A percentile compares a stretch with the other conserved stretches of the same genome.
phyloP scores from a whole-genome alignment of 2,797 vertebrate genomes.

The Fistularia commersonii region DNA sequence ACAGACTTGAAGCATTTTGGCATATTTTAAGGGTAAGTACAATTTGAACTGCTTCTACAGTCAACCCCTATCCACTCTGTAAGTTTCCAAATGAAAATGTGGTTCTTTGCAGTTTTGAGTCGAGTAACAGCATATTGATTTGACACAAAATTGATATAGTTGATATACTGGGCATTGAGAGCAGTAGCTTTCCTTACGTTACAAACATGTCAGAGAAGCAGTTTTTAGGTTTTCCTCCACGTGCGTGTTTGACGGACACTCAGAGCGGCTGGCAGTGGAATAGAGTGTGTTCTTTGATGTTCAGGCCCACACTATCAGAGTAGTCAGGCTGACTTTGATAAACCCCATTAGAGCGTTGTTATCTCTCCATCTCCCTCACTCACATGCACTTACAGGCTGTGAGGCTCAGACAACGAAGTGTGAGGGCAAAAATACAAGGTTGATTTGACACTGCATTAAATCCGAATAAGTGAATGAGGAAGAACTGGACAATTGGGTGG shows the following conservation, averaged over 20 bases:
- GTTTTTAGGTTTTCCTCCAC: conserved; percentile 42
- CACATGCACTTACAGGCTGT: conserved; percentile 23
- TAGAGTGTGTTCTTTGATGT: conserved; percentile 63
- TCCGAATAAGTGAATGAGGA: conserved; percentile 7
- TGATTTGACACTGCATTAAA: conserved; percentile 37
- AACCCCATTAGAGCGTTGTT: conserved; percentile 56
- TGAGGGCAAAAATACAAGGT: conserved; percentile 46
- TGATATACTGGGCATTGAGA: conserved; percentile 14
- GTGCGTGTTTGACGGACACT: conserved; percentile 53
- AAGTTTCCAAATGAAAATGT: conserved; percentile 6
- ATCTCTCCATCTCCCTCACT: conserved; percentile 25
- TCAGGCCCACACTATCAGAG: conserved; percentile 52
- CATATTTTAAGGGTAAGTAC: neutral
- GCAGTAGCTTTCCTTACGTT: conserved; percentile 42
- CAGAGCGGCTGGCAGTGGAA: conserved; percentile 48
- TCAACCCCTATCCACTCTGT: neutral
- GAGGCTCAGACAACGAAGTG: conserved; percentile 34
- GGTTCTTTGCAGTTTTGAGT: conserved; percentile 29
- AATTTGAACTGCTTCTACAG: neutral
- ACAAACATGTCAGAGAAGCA: conserved; percentile 50
- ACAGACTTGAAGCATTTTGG: conserved; percentile 8
- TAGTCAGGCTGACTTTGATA: conserved; percentile 72
- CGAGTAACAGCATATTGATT: conserved; percentile 15
- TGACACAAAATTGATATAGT: conserved; percentile 27
- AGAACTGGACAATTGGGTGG: conserved; percentile 2